phyloP scores from a whole-genome alignment of 1,140 invertebrate species.

The Neodiprion fabricii region DNA sequence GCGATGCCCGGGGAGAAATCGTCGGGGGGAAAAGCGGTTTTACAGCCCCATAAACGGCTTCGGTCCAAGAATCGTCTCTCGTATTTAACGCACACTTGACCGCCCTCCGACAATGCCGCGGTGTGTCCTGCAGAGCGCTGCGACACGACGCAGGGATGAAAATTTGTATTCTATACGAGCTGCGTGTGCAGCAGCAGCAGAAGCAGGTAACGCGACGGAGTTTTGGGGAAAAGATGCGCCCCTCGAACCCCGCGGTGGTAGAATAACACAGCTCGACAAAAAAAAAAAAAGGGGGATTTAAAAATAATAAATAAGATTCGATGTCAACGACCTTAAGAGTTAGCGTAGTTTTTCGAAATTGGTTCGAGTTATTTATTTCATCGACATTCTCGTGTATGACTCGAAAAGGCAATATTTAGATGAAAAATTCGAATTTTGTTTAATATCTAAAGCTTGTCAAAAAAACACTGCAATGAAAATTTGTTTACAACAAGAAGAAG shows the following conservation, averaged over 20 bases:
- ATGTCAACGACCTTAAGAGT: too few species aligned
- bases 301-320: not conserved
- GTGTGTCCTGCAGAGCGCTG: not conserved
- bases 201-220: slow-evolving; percentile 9
- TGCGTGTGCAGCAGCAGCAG: too few species aligned
- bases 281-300: not conserved
- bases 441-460: too few species aligned
- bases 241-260: slow-evolving; percentile 13
- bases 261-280: slow-evolving; percentile 14
- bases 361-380: too few species aligned
- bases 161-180: slow-evolving; percentile 41
- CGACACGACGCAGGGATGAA: slow-evolving; percentile 16
- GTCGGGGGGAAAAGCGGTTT: slow-evolving; percentile 24
- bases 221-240: slow-evolving; percentile 24
- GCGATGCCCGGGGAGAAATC: not conserved
- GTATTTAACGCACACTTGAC: slow-evolving; percentile 45
- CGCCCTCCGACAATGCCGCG: slow-evolving; percentile 15
- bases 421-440: too few species aligned
- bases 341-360: too few species aligned
- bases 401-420: too few species aligned
- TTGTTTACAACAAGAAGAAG: too few species aligned
- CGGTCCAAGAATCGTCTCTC: slow-evolving; percentile 36
- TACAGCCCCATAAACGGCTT: slow-evolving; percentile 41
- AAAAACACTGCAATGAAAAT: too few species aligned
- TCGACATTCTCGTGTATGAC: too few species aligned